Evolutionary conservation across 64 coral and sea anemone species (phyloP), one percentile per base, ranked within the genome.

Genomic region (Pocillopora damicornis): DNA sequence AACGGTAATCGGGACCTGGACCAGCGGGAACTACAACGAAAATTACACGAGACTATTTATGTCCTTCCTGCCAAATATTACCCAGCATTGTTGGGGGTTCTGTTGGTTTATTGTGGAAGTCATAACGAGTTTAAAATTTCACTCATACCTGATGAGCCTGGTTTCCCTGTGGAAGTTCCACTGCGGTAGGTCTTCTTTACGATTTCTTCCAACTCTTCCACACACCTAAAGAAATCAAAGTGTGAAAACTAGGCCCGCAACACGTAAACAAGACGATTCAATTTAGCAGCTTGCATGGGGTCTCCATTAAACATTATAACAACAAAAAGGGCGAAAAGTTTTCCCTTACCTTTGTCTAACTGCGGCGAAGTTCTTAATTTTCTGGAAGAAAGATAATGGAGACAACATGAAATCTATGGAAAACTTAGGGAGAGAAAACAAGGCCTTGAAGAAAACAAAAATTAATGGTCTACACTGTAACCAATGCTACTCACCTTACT

Each of bases 361-460:
- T 74, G 82, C 66, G 65, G 69, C 30, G 12, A 75, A 90, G 23
- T 82, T 85, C 62, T 75, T 80, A 18, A 63, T 90, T 90, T 85
- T 90, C 89, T 90, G 35, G 22, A 73, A 20, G 18, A 18, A 90
- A 13, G 25, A 23, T 11, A 9, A 71, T 23, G 1, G n/a, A 71
- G n/a, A 23, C 18, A 71, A 71, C 11, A 85, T 77, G 67, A 20
- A 36, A 12, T 56, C 57, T 18, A 12, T 68, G 25, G 67, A 23
- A 15, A 63, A 7, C 5, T 71, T 71, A 26, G 20, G 20, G 25
- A 71, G 61, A 63, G 61, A 17, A 69, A 7, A 1, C 7, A 14
- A 37, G 1, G 61, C 15, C 11, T n/a, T 17, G 16, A 20, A 35
- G 38, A 35, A 37, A 75, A 35, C 6, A 35, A 34, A 35, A 75